Evolutionary conservation across 1,140 invertebrate species (phyloP).

Genomic region (Drosophila mojavensis): DNA sequence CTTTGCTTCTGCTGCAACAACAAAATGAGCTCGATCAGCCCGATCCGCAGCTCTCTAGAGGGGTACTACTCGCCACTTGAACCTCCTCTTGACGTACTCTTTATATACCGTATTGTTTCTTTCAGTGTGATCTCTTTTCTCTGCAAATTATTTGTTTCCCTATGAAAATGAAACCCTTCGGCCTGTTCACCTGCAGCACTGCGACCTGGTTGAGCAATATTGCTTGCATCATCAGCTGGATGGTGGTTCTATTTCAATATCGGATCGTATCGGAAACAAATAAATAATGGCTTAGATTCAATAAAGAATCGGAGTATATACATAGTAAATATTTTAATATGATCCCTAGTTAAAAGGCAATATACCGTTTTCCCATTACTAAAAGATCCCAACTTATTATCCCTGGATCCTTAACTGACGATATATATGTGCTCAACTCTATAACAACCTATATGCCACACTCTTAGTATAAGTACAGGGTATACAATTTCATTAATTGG

Average conservation of each 20-base stretch:
- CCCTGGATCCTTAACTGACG: too few relatives aligned
- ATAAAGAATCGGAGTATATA: too few relatives aligned
- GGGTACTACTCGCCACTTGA: conserved; percentile 5
- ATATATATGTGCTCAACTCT: too few relatives aligned
- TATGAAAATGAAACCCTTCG: conserved; percentile 7
- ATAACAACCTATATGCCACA: too few relatives aligned
- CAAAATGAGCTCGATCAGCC: not conserved
- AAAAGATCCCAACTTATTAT: too few relatives aligned
- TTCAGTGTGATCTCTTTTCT: conserved; percentile 37
- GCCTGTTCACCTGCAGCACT: conserved; percentile 8
- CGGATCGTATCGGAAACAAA: not conserved
- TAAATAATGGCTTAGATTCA: too few relatives aligned
- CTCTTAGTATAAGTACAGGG: too few relatives aligned
- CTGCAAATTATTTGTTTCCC: conserved; percentile 30
- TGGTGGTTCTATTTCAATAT: conserved; percentile 26
- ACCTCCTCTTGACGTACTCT: too few relatives aligned
- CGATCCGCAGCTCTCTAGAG: not conserved
- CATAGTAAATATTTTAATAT: too few relatives aligned
- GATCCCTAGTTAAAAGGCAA: too few relatives aligned
- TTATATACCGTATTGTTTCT: conserved; percentile 1
- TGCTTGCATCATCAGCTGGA: conserved; percentile 29
- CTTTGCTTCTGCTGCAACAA: not conserved
- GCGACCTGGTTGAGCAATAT: conserved; percentile 22
- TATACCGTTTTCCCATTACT: too few relatives aligned
- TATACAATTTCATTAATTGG: not conserved